Evolutionary conservation across 2,113 vertebrate species (phyloP).

Genomic region (Platichthys stellatus): DNA sequence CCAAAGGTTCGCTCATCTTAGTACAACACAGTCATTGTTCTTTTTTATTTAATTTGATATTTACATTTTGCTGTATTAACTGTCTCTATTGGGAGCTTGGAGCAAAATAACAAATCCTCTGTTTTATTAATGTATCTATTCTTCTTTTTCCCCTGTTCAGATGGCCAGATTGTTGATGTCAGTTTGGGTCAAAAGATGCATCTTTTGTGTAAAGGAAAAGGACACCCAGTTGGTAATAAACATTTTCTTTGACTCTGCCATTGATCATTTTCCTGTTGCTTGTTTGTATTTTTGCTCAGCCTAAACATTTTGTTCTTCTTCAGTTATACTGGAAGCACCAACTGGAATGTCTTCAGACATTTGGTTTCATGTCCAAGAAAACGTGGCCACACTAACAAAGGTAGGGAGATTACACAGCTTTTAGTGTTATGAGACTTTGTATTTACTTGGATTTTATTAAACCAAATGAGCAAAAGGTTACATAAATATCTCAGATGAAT

Average conservation of each 20-base stretch:
- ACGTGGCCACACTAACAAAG: conserved; percentile 78
- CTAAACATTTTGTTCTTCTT: conserved; percentile 16
- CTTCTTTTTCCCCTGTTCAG: conserved; percentile 55
- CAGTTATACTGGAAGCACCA: conserved; percentile 84
- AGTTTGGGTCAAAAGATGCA: conserved; percentile 84
- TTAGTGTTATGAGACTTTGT: neutral
- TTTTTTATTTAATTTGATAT: neutral
- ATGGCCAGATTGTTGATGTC: conserved; percentile 81
- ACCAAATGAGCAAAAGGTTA: neutral
- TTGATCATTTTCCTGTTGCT: neutral
- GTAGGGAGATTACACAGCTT: conserved; percentile 51
- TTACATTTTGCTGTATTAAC: neutral
- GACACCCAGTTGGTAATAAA: conserved; percentile 82
- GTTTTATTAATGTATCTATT: neutral
- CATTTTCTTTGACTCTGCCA: neutral
- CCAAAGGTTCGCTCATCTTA: conserved; percentile 72
- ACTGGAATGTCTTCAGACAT: conserved; percentile 84
- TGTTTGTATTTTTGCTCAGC: neutral
- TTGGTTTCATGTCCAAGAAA: conserved; percentile 84
- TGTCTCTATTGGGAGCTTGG: neutral
- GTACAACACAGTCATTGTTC: neutral
- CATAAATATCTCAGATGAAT: neutral
- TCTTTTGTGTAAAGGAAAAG: conserved; percentile 83
- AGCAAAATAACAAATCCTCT: neutral
- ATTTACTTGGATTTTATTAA: neutral